Percentiles rank a stretch among this genome's conserved stretches.
Evolutionary conservation across 2,797 vertebrate species (phyloP).

Genomic region (Craterocephalus amniculus): DNA sequence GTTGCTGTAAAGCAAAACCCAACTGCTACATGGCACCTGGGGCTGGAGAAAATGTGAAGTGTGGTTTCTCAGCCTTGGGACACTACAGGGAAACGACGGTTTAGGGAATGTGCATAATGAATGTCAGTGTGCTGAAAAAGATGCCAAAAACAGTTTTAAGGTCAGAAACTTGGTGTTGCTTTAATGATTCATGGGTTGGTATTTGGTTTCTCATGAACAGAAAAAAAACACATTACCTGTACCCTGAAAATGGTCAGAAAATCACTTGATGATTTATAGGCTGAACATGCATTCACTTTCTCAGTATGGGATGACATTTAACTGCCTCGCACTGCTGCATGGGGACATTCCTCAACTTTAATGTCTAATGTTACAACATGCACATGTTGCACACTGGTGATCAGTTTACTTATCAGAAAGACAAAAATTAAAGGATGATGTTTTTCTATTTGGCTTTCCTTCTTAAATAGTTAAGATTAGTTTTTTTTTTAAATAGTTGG

Average conservation of each 20-base stretch:
- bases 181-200: neutral
- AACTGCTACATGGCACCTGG: too few relatives aligned
- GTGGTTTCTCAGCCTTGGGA: neutral
- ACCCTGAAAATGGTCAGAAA: too few relatives aligned
- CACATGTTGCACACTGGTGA: neutral
- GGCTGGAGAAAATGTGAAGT: neutral
- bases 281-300: neutral
- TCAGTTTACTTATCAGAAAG: neutral
- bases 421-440: neutral
- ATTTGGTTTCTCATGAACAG: too few relatives aligned
- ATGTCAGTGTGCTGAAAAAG: neutral
- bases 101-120: neutral
- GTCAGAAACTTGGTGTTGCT: too few relatives aligned
- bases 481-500: too few relatives aligned
- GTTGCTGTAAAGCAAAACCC: neutral
- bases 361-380: neutral
- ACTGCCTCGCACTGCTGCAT: neutral
- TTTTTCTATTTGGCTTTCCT: neutral
- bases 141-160: too few relatives aligned
- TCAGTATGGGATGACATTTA: neutral
- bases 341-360: neutral
- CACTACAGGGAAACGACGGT: neutral
- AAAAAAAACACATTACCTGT: too few relatives aligned
- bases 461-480: neutral
- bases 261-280: too few relatives aligned